A percentile compares a stretch with the other conserved stretches of the same genome.
These are phyloP conservation scores for Diarsia brunnea DNA, from an alignment of 2,888 invertebrate genomes.

Conservation along the genomic window DNA sequence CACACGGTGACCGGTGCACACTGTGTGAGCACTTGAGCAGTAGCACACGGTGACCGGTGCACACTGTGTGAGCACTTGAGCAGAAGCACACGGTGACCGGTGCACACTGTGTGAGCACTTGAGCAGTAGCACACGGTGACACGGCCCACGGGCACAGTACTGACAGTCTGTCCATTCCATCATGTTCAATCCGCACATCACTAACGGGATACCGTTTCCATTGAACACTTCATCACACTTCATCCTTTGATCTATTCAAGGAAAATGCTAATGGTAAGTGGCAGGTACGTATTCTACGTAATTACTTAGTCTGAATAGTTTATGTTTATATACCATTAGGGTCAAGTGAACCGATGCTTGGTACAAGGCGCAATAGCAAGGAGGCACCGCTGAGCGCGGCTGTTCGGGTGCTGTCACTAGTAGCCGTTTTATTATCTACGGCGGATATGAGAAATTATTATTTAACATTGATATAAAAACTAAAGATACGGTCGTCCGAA, in stretches of 20 bases:
- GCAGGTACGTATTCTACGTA: background rate
- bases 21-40: no score
- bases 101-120: no score
- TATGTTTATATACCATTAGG: slow-evolving; percentile 26
- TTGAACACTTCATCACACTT: background rate
- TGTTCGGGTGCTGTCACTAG: background rate
- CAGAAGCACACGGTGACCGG: no score
- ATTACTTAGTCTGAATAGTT: slow-evolving; percentile 9
- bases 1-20: no score
- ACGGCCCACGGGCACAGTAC: no score
- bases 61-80: no score
- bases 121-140: no score
- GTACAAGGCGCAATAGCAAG: background rate
- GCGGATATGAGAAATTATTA: no score
- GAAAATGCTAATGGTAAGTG: background rate
- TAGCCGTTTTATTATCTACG: background rate
- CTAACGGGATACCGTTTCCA: background rate
- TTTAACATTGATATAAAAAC: no score
- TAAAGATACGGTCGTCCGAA: no score
- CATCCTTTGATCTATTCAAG: slow-evolving; percentile 5
- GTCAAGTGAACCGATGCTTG: slow-evolving; percentile 34
- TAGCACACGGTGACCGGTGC: no score
- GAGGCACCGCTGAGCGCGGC: background rate
- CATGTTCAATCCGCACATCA: background rate
- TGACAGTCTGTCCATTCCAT: no score